Percentiles rank a stretch among this genome's conserved stretches.
Conservation (phyloP, 2,113 vertebrate genomes). For the Sander lucioperca region DNA sequence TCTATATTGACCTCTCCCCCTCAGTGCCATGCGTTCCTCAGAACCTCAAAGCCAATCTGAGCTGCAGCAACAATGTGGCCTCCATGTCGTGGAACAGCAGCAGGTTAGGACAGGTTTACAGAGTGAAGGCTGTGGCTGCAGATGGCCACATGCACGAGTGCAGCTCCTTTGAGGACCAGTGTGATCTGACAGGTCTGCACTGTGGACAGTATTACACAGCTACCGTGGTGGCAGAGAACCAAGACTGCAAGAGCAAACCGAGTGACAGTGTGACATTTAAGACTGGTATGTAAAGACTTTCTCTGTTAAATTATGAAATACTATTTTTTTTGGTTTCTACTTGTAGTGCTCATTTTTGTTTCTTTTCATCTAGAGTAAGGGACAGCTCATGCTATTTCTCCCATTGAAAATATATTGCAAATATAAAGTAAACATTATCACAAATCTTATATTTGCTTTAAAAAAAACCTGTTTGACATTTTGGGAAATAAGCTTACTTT, state of each 20-base stretch:
- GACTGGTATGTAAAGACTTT: conserved; percentile 71
- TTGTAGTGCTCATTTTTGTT: not conserved
- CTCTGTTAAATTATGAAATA: not conserved
- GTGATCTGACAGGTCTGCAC: conserved; percentile 73
- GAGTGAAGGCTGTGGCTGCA: conserved; percentile 61
- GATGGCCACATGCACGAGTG: conserved; percentile 71
- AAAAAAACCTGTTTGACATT: not conserved
- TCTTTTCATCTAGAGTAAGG: not conserved
- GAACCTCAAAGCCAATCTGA: conserved; percentile 67
- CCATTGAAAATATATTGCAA: not conserved
- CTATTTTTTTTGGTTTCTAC: too few relatives aligned
- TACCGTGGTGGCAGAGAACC: conserved; percentile 73
- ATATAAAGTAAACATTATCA: not conserved
- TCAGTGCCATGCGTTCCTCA: conserved; percentile 80
- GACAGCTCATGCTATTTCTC: not conserved
- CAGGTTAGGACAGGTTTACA: conserved; percentile 70
- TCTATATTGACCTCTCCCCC: not conserved
- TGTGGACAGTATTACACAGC: conserved; percentile 82
- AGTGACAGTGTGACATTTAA: conserved; percentile 72
- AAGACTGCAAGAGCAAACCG: conserved; percentile 70
- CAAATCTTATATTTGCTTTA: not conserved
- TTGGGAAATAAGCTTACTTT: not conserved
- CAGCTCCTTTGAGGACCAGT: conserved; percentile 49
- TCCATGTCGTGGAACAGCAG: conserved; percentile 75
- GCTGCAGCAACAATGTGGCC: conserved; percentile 78